Evolutionary conservation across 2,113 vertebrate genomes (phyloP).

Genomic region (Stercorarius parasiticus): DNA sequence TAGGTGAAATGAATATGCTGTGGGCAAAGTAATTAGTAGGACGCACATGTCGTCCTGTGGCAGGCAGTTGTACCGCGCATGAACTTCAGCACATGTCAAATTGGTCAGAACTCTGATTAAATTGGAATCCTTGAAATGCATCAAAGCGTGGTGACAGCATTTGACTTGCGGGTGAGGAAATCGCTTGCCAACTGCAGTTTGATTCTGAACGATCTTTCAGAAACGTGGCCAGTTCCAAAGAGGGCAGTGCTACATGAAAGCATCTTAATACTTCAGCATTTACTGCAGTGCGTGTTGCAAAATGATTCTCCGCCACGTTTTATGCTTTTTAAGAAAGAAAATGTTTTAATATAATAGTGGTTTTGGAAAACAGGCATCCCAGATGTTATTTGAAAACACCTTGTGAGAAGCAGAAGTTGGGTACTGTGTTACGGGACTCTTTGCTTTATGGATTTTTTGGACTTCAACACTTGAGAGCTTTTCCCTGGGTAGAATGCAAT

Average conservation of each 20-base stretch:
- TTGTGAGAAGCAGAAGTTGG: not conserved
- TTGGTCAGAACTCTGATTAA: not conserved
- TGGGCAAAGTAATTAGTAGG: not conserved
- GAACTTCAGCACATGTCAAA: fast-evolving
- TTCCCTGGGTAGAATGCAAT: fast-evolving
- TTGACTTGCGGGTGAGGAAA: not conserved
- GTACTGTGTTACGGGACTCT: fast-evolving
- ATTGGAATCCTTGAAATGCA: not conserved
- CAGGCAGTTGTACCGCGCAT: not conserved
- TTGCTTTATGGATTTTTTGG: not conserved
- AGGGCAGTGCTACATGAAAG: fast-evolving
- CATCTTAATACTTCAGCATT: fast-evolving
- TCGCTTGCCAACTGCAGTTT: not conserved
- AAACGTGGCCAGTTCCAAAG: fast-evolving
- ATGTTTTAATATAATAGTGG: fast-evolving
- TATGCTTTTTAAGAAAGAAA: not conserved
- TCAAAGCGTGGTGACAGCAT: not conserved
- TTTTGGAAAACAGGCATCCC: fast-evolving
- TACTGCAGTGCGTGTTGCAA: fast-evolving
- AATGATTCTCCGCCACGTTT: fast-evolving
- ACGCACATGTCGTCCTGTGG: not conserved
- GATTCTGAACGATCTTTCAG: fast-evolving
- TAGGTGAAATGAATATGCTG: fast-evolving
- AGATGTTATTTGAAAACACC: fast-evolving
- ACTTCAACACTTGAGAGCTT: fast-evolving